phyloP scores from a whole-genome alignment of 2,113 vertebrate genomes.

The Notiomystis cincta region DNA sequence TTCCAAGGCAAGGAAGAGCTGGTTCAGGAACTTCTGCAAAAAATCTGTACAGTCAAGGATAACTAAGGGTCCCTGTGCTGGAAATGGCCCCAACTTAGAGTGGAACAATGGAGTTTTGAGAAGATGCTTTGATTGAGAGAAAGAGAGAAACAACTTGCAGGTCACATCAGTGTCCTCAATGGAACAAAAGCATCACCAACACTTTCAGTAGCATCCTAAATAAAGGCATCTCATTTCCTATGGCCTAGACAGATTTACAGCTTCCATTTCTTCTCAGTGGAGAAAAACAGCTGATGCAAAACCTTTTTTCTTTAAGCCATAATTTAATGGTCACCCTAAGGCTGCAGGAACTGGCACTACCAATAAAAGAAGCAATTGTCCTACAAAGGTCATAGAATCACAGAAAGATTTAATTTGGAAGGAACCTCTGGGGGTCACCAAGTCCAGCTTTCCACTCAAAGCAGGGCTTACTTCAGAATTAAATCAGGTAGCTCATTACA shows the following conservation, averaged over 20 bases:
- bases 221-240: slow-evolving; percentile 46
- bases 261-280: slow-evolving; percentile 34
- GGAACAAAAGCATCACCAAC: neutral
- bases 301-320: slow-evolving; percentile 22
- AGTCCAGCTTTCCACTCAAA: neutral
- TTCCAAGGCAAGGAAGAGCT: neutral
- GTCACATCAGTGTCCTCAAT: neutral
- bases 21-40: neutral
- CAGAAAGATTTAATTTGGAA: slow-evolving; percentile 1
- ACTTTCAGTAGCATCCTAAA: slow-evolving; percentile 38
- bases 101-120: neutral
- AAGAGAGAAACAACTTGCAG: neutral
- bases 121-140: neutral
- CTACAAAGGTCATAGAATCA: slow-evolving; percentile 10
- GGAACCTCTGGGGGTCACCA: neutral
- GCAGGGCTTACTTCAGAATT: neutral
- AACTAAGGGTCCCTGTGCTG: neutral
- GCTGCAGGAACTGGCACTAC: neutral
- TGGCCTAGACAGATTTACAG: slow-evolving; percentile 43
- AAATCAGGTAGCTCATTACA: neutral
- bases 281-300: slow-evolving; percentile 53
- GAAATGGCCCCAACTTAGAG: neutral
- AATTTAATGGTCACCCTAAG: slow-evolving; percentile 50
- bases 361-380: neutral
- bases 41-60: neutral